Conservation (phyloP, 1,140 invertebrate species). For the Aricia agestis region DNA sequence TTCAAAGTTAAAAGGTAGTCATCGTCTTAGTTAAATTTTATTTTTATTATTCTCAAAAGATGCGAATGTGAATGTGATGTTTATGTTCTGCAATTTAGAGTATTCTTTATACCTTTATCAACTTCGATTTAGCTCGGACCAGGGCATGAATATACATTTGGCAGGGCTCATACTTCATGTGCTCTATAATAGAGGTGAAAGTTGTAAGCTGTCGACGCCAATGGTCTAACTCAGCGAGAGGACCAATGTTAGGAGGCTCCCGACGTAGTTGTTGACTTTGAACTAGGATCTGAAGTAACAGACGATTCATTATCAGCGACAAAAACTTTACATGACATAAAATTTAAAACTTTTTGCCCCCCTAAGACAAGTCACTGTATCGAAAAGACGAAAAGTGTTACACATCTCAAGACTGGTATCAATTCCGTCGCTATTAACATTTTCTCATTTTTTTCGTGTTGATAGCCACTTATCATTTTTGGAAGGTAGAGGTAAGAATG, state of each 20-base stretch:
- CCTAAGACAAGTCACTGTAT: too few relatives aligned
- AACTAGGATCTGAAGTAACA: conserved; percentile 75
- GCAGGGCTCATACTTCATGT: conserved; percentile 81
- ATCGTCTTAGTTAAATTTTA: too few relatives aligned
- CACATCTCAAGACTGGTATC: too few relatives aligned
- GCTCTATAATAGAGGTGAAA: conserved; percentile 88
- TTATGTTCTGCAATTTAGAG: background rate
- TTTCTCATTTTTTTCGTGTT: background rate
- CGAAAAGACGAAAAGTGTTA: too few relatives aligned
- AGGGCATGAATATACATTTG: conserved; percentile 82
- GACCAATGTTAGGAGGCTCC: conserved; percentile 89
- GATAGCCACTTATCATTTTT: too few relatives aligned
- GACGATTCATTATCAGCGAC: background rate
- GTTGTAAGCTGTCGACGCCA: conserved; percentile 87
- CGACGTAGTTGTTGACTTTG: conserved; percentile 84
- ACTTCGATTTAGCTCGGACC: conserved; percentile 80
- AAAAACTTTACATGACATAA: too few relatives aligned
- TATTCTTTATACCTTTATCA: conserved; percentile 78
- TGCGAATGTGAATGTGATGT: too few relatives aligned
- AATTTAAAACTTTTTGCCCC: too few relatives aligned
- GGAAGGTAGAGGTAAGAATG: too few relatives aligned
- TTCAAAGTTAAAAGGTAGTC: too few relatives aligned
- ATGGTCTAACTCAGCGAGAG: conserved; percentile 86
- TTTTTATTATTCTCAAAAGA: too few relatives aligned
- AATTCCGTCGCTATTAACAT: too few relatives aligned